A percentile compares a stretch with the other conserved stretches of the same genome.
Conservation (phyloP, 2,113 vertebrate species). For the Brachypteracias leptosomus region DNA sequence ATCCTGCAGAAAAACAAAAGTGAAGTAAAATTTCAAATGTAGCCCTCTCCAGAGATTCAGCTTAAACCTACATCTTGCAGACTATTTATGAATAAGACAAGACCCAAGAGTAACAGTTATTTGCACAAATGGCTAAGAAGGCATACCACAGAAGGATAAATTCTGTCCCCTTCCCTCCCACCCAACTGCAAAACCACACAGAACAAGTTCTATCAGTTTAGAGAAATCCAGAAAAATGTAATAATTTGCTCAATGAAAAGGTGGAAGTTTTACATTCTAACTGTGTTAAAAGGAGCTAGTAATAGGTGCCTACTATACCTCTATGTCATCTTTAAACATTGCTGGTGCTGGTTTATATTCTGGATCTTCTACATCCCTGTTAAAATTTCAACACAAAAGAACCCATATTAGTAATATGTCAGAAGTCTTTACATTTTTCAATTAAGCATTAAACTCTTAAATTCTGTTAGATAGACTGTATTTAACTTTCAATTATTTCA, state of each 20-base stretch:
- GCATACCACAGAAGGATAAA: background rate
- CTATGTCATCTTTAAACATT: slow-evolving; percentile 95
- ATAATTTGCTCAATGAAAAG: background rate
- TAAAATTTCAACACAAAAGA: slow-evolving; percentile 51
- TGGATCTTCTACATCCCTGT: slow-evolving; percentile 96
- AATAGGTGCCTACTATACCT: slow-evolving; percentile 75
- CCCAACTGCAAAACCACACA: background rate
- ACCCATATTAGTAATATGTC: background rate
- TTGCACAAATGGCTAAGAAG: background rate
- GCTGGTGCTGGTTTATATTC: slow-evolving; percentile 97
- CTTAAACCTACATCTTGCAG: background rate
- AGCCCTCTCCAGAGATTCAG: background rate
- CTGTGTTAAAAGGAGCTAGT: background rate
- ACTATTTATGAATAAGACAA: background rate
- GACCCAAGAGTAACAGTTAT: background rate
- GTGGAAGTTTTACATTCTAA: background rate
- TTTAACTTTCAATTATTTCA: background rate
- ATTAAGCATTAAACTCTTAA: background rate
- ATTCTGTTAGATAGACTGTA: background rate
- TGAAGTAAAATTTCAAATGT: background rate
- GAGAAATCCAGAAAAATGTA: background rate
- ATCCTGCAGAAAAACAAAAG: slow-evolving; percentile 73
- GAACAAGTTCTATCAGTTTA: background rate
- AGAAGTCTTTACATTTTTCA: background rate
- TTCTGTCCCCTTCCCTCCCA: background rate